Evolutionary conservation across 2,797 vertebrate genomes (phyloP), one percentile per base, ranked within the genome.

Genomic region (Malurus splendens): DNA sequence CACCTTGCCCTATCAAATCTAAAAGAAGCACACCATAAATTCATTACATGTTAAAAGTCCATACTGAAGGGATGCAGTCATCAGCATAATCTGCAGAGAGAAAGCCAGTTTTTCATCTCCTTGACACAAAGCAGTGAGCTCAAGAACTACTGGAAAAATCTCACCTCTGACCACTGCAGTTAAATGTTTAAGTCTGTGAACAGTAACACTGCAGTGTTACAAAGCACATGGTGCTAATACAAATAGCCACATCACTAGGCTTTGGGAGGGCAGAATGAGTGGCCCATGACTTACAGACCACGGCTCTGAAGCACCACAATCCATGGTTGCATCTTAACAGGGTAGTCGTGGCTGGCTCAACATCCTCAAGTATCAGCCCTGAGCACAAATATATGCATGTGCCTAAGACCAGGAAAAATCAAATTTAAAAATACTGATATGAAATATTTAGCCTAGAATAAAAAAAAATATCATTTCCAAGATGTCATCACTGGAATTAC

Each of bases 341-440:
- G 1, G 3, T 3, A 39, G 25, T 33, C 32, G n/a, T 16, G 18
- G 59, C 22, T 55, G 6, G 8, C 36, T 39, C n/a, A 52, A 23
- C 45, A 51, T 10, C 30, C 45, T 22, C 22, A 39, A 56, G 62
- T 12, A 65, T 48, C 33, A 48, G 33, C 22, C 17, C 42, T 18
- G 7, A 51, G 32, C 7, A 41, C 8, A 38, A 6, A 38, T 10
- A 51, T 8, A 13, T 6, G 6, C 14, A 39, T 0, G 3, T 24
- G 52, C 25, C n/a, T 33, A 45, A 42, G 38, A 77, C 82, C 4
- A n/a, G 18, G 10, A 44, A 64, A 86, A 67, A 38, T 7, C 20
- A 59, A 2, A 50, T 47, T 47, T 54, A 50, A 71, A 27, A 80
- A 42, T 39, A 59, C 27, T n/a, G 47, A 56, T 32, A 72, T 2